Evolutionary conservation across 2,888 invertebrate genomes (phyloP).

Genomic region (Xylota sylvarum): DNA sequence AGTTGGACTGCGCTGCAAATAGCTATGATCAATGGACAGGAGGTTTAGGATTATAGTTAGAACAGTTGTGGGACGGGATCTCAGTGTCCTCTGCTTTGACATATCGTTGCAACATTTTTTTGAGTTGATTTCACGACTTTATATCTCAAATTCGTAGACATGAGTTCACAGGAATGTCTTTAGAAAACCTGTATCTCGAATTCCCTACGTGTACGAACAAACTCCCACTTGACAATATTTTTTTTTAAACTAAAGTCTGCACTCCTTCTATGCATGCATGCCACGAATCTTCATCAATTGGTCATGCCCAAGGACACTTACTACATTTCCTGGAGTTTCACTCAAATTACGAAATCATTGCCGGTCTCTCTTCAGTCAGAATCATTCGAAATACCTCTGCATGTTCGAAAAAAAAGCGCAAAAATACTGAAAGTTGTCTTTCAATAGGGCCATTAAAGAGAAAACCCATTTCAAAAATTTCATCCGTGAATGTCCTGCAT

Average conservation of each 20-base stretch:
- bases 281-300: constrained; percentile 31
- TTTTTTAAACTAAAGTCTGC: background rate
- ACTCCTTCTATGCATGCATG: constrained; percentile 2
- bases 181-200: too few species aligned
- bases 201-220: too few species aligned
- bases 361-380: constrained; percentile 35
- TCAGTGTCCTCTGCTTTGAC: too few species aligned
- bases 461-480: constrained; percentile 57
- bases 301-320: constrained; percentile 47
- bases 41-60: too few species aligned
- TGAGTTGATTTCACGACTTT: too few species aligned
- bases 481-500: constrained; percentile 62
- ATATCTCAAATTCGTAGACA: too few species aligned
- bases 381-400: background rate
- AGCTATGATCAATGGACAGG: too few species aligned
- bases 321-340: constrained; percentile 50
- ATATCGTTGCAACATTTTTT: too few species aligned
- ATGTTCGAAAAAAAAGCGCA: background rate
- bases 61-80: too few species aligned
- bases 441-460: constrained; percentile 65
- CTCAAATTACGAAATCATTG: constrained; percentile 55
- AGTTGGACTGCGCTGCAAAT: too few species aligned
- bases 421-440: constrained; percentile 58
- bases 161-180: too few species aligned
- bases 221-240: background rate